phyloP scores from a whole-genome alignment of 1,140 invertebrate species.

The Aphelenchoides avenae region DNA sequence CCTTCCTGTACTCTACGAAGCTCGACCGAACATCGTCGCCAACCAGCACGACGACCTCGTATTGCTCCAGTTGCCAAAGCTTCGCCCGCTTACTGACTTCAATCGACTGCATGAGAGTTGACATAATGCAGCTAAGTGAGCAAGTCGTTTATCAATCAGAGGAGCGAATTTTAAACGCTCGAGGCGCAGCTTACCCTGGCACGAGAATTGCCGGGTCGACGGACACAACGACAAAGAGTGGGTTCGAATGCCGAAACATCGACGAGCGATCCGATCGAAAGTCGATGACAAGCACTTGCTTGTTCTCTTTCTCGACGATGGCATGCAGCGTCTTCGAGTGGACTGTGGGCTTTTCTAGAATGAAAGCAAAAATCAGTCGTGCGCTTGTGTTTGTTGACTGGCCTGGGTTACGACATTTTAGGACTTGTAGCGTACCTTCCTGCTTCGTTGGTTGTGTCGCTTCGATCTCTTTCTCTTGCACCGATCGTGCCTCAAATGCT shows the following conservation, averaged over 20 bases:
- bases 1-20: slow-evolving; percentile 8
- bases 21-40: slow-evolving; percentile 7
- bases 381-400: too few relatives aligned
- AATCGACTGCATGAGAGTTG: neutral
- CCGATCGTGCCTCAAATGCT: too few relatives aligned
- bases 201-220: neutral
- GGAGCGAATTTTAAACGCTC: too few relatives aligned
- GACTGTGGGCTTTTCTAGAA: too few relatives aligned
- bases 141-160: neutral
- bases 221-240: slow-evolving; percentile 5
- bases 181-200: slow-evolving; percentile 5
- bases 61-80: slow-evolving; percentile 12
- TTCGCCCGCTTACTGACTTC: slow-evolving; percentile 11
- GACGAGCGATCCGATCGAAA: neutral
- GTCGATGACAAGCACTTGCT: slow-evolving; percentile 6
- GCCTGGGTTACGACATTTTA: too few relatives aligned
- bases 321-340: too few relatives aligned
- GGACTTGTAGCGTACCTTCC: too few relatives aligned
- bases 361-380: too few relatives aligned
- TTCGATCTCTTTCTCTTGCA: too few relatives aligned
- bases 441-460: too few relatives aligned
- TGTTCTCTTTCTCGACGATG: too few relatives aligned
- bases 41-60: slow-evolving; percentile 12
- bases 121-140: slow-evolving; percentile 9
- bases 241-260: neutral